Conservation (phyloP, 2,888 invertebrate species). For the Tinea pellionella region DNA sequence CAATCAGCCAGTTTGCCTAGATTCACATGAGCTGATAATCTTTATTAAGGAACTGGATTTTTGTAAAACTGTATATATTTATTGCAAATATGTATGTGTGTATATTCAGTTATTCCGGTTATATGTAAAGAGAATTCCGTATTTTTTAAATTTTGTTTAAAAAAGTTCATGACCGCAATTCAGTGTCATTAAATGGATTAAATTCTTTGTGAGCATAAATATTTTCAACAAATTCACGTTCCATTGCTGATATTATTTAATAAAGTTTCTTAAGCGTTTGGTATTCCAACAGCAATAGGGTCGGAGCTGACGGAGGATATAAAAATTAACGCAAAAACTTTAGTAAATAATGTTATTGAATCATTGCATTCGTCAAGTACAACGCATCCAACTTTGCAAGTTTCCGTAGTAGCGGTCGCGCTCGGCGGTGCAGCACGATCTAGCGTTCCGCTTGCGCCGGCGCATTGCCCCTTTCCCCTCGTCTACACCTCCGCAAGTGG, state of each 20-base stretch:
- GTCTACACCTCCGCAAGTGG: conserved; percentile 25
- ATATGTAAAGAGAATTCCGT: background rate
- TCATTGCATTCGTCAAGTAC: background rate
- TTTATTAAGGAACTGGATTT: too few relatives aligned
- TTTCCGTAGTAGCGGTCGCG: conserved; percentile 46
- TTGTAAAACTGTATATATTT: too few relatives aligned
- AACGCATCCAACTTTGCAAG: conserved; percentile 4
- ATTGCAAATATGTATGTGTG: too few relatives aligned
- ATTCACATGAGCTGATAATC: background rate
- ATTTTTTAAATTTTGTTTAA: background rate
- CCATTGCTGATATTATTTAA: background rate
- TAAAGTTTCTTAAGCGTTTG: background rate
- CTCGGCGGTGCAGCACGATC: conserved; percentile 68
- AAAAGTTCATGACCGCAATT: background rate
- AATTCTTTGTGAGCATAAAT: background rate
- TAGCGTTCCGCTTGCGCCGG: conserved; percentile 56
- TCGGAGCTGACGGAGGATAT: too few relatives aligned
- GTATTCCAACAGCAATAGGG: background rate
- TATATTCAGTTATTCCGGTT: too few relatives aligned
- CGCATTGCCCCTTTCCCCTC: conserved; percentile 24
- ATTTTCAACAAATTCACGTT: background rate
- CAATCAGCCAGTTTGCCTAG: background rate
- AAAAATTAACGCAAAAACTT: background rate
- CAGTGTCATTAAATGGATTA: background rate
- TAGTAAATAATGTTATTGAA: background rate